Percentiles rank a stretch among this genome's conserved stretches.
These are phyloP conservation scores for Gymnoscelis rufifasciata DNA, from an alignment of 2,888 invertebrate species.

Conservation along the genomic window DNA sequence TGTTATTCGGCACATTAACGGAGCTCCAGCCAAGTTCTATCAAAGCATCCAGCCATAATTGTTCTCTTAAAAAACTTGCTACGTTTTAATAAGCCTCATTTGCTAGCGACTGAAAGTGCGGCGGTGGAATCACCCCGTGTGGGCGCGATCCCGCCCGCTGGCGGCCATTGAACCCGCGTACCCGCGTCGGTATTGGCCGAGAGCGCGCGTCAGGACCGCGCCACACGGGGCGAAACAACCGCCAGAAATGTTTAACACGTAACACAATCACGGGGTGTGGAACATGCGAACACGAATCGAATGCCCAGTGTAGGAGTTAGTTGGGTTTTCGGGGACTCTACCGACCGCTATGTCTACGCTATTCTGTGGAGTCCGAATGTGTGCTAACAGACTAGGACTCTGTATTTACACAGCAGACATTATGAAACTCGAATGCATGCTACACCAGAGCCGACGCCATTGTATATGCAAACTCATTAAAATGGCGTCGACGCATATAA, in stretches of 20 bases:
- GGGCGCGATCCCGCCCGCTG: slow-evolving; percentile 27
- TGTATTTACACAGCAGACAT: slow-evolving; percentile 52
- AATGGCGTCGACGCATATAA: slow-evolving; percentile 26
- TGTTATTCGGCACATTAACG: slow-evolving; percentile 45
- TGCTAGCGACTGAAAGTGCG: slow-evolving; percentile 65
- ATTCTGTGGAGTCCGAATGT: slow-evolving; percentile 25
- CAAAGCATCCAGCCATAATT: slow-evolving; percentile 71
- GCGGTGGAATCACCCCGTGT: slow-evolving; percentile 38
- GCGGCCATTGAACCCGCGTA: slow-evolving; percentile 25
- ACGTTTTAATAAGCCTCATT: slow-evolving; percentile 57
- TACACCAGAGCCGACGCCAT: slow-evolving; percentile 37
- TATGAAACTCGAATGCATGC: slow-evolving; percentile 55
- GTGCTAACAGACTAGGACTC: slow-evolving; percentile 40
- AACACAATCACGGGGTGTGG: slow-evolving; percentile 66
- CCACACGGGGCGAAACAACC: slow-evolving; percentile 40
- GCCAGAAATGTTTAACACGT: slow-evolving; percentile 46
- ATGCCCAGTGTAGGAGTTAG: slow-evolving; percentile 47
- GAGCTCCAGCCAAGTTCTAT: slow-evolving; percentile 68
- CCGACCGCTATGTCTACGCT: slow-evolving; percentile 35
- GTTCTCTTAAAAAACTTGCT: slow-evolving; percentile 38
- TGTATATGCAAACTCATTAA: neutral
- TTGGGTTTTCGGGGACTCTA: slow-evolving; percentile 57
- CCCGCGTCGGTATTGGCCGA: slow-evolving; percentile 35
- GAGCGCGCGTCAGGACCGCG: slow-evolving; percentile 24
- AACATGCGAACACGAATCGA: slow-evolving; percentile 60